phyloP scores from a whole-genome alignment of 2,888 invertebrate species.

The Agrochola lychnidis region DNA sequence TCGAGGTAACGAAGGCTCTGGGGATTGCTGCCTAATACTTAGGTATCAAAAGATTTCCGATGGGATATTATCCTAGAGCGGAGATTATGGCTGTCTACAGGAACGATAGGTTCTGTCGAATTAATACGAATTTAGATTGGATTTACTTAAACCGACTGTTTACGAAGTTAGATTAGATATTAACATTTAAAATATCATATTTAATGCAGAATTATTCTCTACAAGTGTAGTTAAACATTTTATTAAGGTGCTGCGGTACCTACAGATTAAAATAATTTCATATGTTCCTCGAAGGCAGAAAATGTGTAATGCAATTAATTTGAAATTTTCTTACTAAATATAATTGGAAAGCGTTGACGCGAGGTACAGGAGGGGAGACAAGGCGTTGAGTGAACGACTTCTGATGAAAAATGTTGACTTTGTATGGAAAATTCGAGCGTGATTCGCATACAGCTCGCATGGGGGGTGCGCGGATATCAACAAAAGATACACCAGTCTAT shows the following conservation, averaged over 20 bases:
- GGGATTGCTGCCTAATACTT: slow-evolving; percentile 70
- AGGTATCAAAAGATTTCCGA: slow-evolving; percentile 74
- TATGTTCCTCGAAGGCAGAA: slow-evolving; percentile 36
- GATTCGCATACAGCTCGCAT: slow-evolving; percentile 70
- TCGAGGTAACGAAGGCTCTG: slow-evolving; percentile 69
- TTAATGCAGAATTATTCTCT: background rate
- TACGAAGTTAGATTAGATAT: background rate
- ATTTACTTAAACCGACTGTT: slow-evolving; percentile 28
- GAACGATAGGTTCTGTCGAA: slow-evolving; percentile 54
- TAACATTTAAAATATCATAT: background rate
- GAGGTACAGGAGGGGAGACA: slow-evolving; percentile 67
- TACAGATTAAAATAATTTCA: slow-evolving; percentile 22
- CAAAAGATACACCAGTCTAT: slow-evolving; percentile 30
- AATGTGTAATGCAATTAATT: slow-evolving; percentile 66
- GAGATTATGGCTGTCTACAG: slow-evolving; percentile 68
- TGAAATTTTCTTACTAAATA: slow-evolving; percentile 68
- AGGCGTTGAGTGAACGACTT: slow-evolving; percentile 70
- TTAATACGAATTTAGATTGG: slow-evolving; percentile 37
- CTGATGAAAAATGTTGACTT: slow-evolving; percentile 79
- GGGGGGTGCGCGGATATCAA: slow-evolving; percentile 45
- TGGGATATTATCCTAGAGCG: slow-evolving; percentile 65
- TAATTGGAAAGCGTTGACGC: slow-evolving; percentile 70
- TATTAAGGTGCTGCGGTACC: background rate
- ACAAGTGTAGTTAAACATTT: background rate
- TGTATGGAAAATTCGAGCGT: slow-evolving; percentile 76